Base-by-base conservation (phyloP, 1,140 invertebrate species). In the Papilio aristodemus region DNA sequence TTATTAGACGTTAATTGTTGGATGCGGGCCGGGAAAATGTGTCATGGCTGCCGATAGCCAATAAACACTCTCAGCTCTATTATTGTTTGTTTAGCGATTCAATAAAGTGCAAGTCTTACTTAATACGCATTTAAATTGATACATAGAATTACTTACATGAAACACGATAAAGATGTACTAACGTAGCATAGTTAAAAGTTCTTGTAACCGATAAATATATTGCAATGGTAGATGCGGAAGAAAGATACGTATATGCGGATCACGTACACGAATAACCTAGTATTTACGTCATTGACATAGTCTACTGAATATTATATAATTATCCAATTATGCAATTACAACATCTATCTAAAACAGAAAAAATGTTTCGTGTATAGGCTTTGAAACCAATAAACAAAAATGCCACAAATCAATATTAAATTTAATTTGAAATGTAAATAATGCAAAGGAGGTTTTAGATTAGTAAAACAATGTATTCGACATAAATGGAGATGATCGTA, bases 1-100 rank as follows among this genome's bases (percentile, higher is more conserved):
- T 78, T 83, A 84, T 84, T 83, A 78, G 67, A 75, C 74, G 77
- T 76, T 81, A 83, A 86, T 83, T 84, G 82, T 75, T 77, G 77
- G 70, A 84, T 84, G 80, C 84, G 82, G 81, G 80, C 78, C 69
- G 69, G 68, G 46, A 67, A 79, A 75, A 76, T 76, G 75, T 83
- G 79, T 77, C 76, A 81, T 69, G 73, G 78, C 68, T 80, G 71
- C 67, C 57, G 66, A 72, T 64, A 27, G 50, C 14, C 27, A 32
- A 67, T 60, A 66, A 69, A 72, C 68, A 11, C 43, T 46, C 60
- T 60, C 25, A 43, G 57, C n/a, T 54, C 69, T 25, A 37, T 39
- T 39, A 38, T 60, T 60, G 36, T 60, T 60, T 37, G 59, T 36
- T 62, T 37, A 62, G 13, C 57, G 9, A 62, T 11, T 62, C 25